A percentile compares a stretch with the other conserved stretches of the same genome.
These are phyloP conservation scores for Lagopus muta DNA, from an alignment of 2,113 vertebrate species.

Conservation along the genomic window DNA sequence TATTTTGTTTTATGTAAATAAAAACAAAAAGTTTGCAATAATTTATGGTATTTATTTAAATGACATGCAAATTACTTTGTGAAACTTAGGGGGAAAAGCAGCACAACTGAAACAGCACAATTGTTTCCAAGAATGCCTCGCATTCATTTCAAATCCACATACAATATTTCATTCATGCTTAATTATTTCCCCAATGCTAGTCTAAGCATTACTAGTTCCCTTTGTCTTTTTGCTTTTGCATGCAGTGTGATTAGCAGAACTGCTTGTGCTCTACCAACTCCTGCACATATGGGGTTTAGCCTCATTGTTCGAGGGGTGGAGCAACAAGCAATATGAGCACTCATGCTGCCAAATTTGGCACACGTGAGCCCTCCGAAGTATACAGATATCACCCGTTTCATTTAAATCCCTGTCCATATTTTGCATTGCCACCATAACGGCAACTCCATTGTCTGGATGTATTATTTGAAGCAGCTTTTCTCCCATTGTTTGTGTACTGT, in stretches of 20 bases:
- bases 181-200: conserved; percentile 60
- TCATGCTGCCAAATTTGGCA: conserved; percentile 42
- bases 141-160: conserved; percentile 60
- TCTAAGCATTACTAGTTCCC: conserved; percentile 37
- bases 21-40: conserved; percentile 43
- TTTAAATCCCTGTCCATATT: conserved; percentile 42
- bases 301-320: conserved; percentile 68
- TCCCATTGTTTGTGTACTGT: conserved; percentile 59
- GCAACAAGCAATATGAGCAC: conserved; percentile 38
- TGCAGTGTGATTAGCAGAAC: conserved; percentile 44
- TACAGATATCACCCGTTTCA: not conserved
- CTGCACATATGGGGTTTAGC: conserved; percentile 50
- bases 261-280: conserved; percentile 27
- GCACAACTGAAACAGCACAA: conserved; percentile 51
- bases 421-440: conserved; percentile 33
- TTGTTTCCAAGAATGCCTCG: conserved; percentile 45
- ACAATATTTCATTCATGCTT: conserved; percentile 52
- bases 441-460: conserved; percentile 52
- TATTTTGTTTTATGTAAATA: conserved; percentile 63
- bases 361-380: conserved; percentile 46
- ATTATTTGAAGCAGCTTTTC: conserved; percentile 67
- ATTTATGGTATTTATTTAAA: conserved; percentile 67
- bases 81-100: conserved; percentile 34
- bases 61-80: conserved; percentile 61
- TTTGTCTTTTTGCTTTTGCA: conserved; percentile 70